These are phyloP conservation scores for Machaerirhynchus nigripectus DNA, from an alignment of 2,113 vertebrate genomes.

Conservation along the genomic window DNA sequence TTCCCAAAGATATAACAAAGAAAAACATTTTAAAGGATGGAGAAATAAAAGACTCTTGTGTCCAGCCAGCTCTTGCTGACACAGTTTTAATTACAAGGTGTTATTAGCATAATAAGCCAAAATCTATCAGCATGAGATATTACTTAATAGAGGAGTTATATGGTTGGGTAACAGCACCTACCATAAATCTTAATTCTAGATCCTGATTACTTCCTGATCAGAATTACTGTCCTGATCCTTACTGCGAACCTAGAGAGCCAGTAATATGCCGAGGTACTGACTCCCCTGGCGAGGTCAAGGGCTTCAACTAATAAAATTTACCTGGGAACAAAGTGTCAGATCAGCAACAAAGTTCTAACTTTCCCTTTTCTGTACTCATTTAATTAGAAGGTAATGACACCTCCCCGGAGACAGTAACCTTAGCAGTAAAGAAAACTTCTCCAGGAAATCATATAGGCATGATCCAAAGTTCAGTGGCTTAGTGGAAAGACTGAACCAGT, in stretches of 20 bases:
- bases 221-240: neutral
- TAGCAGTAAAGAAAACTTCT: neutral
- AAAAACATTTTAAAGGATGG: neutral
- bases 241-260: neutral
- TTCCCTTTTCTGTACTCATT: neutral
- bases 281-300: neutral
- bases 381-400: neutral
- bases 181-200: neutral
- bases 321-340: neutral
- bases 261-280: neutral
- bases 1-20: neutral
- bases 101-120: neutral
- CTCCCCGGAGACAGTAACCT: neutral
- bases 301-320: neutral
- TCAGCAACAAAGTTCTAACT: neutral
- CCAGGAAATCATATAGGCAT: neutral
- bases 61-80: neutral
- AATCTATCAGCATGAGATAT: neutral
- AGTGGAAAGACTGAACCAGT: neutral
- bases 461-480: neutral
- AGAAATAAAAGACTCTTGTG: neutral
- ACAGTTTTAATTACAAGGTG: neutral
- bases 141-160: neutral
- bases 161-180: neutral
- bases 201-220: neutral